Evolutionary conservation across 1,140 invertebrate genomes (phyloP).

Genomic region (Euura saliciscinereae): DNA sequence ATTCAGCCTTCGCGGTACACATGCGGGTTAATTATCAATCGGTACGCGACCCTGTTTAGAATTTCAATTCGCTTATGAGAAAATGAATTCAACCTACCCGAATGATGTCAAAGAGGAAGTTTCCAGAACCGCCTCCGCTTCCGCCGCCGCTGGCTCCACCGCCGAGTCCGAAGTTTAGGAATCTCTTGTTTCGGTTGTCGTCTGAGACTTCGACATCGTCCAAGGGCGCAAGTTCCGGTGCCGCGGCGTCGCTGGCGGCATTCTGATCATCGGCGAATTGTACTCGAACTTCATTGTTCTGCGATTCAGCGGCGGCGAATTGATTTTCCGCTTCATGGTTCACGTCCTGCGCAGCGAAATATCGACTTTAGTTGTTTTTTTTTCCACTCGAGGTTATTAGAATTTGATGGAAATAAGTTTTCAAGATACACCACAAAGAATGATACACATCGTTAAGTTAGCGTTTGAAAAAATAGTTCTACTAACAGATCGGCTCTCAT

Average conservation of each 20-base stretch:
- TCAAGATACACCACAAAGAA: too few relatives aligned
- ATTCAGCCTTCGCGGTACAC: background rate
- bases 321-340: slow-evolving; percentile 57
- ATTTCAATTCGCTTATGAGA: background rate
- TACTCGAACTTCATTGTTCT: slow-evolving; percentile 68
- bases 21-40: background rate
- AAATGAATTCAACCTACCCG: slow-evolving; percentile 67
- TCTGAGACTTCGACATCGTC: slow-evolving; percentile 69
- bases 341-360: slow-evolving; percentile 45
- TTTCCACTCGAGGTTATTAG: background rate
- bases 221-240: slow-evolving; percentile 61
- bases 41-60: background rate
- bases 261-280: slow-evolving; percentile 65
- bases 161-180: slow-evolving; percentile 72
- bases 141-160: slow-evolving; percentile 53
- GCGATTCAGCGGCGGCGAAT: slow-evolving; percentile 61
- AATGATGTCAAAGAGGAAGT: slow-evolving; percentile 86
- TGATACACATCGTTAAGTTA: background rate
- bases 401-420: too few relatives aligned
- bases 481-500: background rate
- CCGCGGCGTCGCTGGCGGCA: slow-evolving; percentile 55
- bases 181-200: slow-evolving; percentile 81
- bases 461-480: background rate
- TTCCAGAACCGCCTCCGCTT: slow-evolving; percentile 76
- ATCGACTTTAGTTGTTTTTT: slow-evolving; percentile 25